Conservation (phyloP, 2,888 invertebrate species). For the Chalcosyrphus nemorum region DNA sequence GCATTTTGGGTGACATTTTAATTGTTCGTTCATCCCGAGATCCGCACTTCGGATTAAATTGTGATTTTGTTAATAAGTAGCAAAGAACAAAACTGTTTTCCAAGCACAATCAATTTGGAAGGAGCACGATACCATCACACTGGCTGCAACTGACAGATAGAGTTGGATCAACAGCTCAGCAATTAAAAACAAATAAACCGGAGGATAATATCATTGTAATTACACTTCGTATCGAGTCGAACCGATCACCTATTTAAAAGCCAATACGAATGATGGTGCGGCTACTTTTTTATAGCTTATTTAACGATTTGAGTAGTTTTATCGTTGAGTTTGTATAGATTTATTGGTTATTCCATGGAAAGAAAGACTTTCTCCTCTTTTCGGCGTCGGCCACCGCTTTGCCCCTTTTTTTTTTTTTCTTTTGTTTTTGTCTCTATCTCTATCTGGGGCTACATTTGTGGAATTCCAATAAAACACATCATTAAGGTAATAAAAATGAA, state of each 20-base stretch:
- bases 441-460: constrained; percentile 41
- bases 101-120: constrained; percentile 28
- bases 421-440: too few species aligned
- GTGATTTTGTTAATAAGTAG: constrained; percentile 37
- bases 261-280: constrained; percentile 53
- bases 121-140: constrained; percentile 19
- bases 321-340: constrained; percentile 31
- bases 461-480: constrained; percentile 72
- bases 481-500: constrained; percentile 69
- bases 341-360: constrained; percentile 59
- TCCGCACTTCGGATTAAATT: constrained; percentile 37
- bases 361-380: constrained; percentile 61
- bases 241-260: constrained; percentile 59
- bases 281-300: constrained; percentile 62
- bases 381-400: not conserved
- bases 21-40: constrained; percentile 53
- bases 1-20: constrained; percentile 54
- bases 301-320: constrained; percentile 70
- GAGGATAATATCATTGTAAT: constrained; percentile 58
- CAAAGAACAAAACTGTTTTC: constrained; percentile 39
- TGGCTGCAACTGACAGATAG: constrained; percentile 43
- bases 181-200: constrained; percentile 65
- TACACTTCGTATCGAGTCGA: constrained; percentile 53
- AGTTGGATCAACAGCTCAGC: constrained; percentile 42
- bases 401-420: constrained; percentile 28